Conservation (phyloP, 2,888 invertebrate species). For the Eristalinus aeneus region DNA sequence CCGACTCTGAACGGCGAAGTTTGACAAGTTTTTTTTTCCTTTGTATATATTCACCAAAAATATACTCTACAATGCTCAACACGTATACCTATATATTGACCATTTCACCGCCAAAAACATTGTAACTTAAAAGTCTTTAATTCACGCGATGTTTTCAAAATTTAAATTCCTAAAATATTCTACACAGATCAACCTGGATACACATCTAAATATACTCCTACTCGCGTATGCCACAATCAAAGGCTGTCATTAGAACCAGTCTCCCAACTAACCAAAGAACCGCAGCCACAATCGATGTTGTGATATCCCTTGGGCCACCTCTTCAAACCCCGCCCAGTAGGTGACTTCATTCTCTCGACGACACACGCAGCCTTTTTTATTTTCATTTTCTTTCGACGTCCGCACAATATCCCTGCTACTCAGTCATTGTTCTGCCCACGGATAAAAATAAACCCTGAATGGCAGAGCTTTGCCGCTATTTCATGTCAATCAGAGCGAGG, state of each 20-base stretch:
- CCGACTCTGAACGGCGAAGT: too few relatives aligned
- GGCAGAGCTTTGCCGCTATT: slow-evolving; percentile 51
- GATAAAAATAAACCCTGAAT: slow-evolving; percentile 61
- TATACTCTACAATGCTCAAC: too few relatives aligned
- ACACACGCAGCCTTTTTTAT: slow-evolving; percentile 32
- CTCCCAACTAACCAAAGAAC: slow-evolving; percentile 47
- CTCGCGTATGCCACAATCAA: neutral
- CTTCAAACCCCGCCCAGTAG: neutral
- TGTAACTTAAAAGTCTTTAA: neutral
- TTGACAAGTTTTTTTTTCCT: too few relatives aligned
- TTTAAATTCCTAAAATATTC: neutral
- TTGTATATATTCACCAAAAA: too few relatives aligned
- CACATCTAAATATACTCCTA: slow-evolving; percentile 23
- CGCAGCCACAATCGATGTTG: slow-evolving; percentile 53
- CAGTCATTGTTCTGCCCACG: slow-evolving; percentile 39
- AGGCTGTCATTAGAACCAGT: slow-evolving; percentile 3
- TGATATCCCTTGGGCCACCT: slow-evolving; percentile 20
- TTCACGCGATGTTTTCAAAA: neutral
- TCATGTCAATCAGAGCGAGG: slow-evolving; percentile 65
- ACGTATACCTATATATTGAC: too few relatives aligned
- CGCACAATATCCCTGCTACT: slow-evolving; percentile 43
- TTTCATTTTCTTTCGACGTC: slow-evolving; percentile 35
- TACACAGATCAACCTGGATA: neutral
- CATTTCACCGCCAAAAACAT: neutral
- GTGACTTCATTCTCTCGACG: neutral